Conservation (phyloP, 1,140 invertebrate species). For the Berghia stephanieae region DNA sequence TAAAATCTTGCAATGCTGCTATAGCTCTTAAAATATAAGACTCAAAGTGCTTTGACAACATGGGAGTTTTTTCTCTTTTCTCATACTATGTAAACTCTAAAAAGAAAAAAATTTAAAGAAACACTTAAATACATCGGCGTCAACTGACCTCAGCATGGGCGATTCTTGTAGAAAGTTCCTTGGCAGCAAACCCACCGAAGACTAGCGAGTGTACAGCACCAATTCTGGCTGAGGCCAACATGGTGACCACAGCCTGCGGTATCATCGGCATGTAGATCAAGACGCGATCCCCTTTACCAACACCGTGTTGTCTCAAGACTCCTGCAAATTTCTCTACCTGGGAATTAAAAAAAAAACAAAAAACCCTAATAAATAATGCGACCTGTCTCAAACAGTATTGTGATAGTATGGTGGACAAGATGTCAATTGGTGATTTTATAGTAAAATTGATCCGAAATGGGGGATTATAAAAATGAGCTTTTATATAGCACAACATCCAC, state of each 20-base stretch:
- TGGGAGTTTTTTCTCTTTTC: too few species aligned
- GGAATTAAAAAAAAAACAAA: slow-evolving; percentile 26
- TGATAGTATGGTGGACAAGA: too few species aligned
- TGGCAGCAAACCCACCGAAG: slow-evolving; percentile 82
- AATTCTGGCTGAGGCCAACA: slow-evolving; percentile 92
- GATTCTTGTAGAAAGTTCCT: slow-evolving; percentile 85
- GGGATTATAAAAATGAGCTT: too few species aligned
- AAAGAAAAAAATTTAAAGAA: too few species aligned
- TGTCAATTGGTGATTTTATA: too few species aligned
- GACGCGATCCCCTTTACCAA: slow-evolving; percentile 88
- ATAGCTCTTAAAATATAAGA: too few species aligned
- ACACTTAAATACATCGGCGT: background rate
- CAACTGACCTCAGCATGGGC: slow-evolving; percentile 76
- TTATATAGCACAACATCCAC: too few species aligned
- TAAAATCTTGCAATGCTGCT: background rate
- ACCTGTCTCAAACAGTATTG: too few species aligned
- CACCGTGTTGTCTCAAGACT: slow-evolving; percentile 74
- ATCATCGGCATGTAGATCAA: slow-evolving; percentile 99
- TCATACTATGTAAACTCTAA: too few species aligned
- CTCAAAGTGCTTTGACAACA: too few species aligned
- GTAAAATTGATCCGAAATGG: too few species aligned
- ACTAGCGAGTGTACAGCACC: slow-evolving; percentile 96
- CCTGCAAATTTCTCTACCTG: slow-evolving; percentile 82
- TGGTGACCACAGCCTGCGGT: slow-evolving; percentile 87
- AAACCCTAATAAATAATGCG: too few species aligned